Conservation (phyloP, 2,888 invertebrate genomes). For the Proisotoma minuta region DNA sequence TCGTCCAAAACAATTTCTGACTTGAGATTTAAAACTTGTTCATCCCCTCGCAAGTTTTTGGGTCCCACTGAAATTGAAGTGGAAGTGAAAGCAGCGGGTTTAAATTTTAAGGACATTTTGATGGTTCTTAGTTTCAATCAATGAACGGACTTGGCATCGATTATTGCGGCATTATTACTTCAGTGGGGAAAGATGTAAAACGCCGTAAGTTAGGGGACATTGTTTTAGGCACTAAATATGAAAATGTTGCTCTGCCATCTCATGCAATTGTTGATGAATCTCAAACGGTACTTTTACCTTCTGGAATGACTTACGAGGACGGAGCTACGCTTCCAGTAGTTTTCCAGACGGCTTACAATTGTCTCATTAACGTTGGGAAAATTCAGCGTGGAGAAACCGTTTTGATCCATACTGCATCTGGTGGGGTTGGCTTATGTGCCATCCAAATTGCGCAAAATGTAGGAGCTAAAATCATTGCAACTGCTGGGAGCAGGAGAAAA, state of each 20-base stretch:
- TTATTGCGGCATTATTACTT: constrained; percentile 1
- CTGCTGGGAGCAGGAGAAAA: constrained; percentile 4
- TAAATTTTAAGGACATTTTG: constrained; percentile 14
- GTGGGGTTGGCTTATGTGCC: constrained; percentile 4
- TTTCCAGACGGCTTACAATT: not conserved
- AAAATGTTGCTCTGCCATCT: not conserved
- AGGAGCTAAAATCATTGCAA: constrained; percentile 2
- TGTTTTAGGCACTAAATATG: constrained; percentile 1
- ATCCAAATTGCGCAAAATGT: not conserved
- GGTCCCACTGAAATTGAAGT: not conserved
- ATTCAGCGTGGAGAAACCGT: not conserved
- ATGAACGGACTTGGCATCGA: not conserved
- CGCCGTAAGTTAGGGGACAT: not conserved
- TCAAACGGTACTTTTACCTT: not conserved
- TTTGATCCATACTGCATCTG: too few relatives aligned
- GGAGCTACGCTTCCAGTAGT: constrained; percentile 10
- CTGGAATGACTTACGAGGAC: not conserved
- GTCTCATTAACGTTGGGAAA: not conserved
- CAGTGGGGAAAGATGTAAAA: not conserved
- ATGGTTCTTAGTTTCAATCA: constrained; percentile 3
- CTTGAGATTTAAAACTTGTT: not conserved
- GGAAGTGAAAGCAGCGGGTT: not conserved
- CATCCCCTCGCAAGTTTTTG: too few relatives aligned
- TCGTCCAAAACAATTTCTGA: constrained; percentile 1
- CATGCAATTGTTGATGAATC: not conserved